Percentiles rank a stretch among this genome's conserved stretches.
Evolutionary conservation across 2,888 invertebrate genomes (phyloP).

Genomic region (Liposcelis brunnea): DNA sequence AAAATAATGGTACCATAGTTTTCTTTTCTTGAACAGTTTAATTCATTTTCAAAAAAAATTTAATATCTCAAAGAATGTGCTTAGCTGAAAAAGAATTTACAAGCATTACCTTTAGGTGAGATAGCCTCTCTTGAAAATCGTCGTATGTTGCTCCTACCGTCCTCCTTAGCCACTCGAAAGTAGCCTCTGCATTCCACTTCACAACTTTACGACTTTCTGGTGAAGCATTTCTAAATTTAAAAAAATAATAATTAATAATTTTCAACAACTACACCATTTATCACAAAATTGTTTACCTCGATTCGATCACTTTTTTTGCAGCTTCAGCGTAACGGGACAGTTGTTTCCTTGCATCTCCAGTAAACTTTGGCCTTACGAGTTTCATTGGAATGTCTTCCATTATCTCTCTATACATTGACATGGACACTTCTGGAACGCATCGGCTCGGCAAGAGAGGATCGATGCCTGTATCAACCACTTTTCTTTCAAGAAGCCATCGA

Average conservation of each 20-base stretch:
- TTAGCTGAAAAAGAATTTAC: no score
- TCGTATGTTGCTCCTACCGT: conserved; percentile 89
- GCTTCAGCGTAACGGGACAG: conserved; percentile 87
- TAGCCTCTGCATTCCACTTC: conserved; percentile 97
- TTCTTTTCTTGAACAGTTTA: no score
- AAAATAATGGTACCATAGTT: conserved; percentile 7
- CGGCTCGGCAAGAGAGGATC: conserved; percentile 85
- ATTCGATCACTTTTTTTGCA: conserved; percentile 92
- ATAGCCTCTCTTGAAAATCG: conserved; percentile 75
- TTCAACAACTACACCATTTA: neutral
- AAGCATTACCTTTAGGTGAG: conserved; percentile 53
- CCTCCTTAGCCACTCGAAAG: conserved; percentile 85
- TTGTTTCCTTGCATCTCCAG: conserved; percentile 89
- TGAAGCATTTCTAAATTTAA: conserved; percentile 52
- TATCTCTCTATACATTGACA: conserved; percentile 90
- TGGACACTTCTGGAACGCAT: conserved; percentile 82
- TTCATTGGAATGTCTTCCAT: conserved; percentile 97
- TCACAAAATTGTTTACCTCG: conserved; percentile 29
- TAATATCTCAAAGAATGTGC: no score
- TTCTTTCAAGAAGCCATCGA: conserved; percentile 90
- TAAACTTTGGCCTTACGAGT: conserved; percentile 85
- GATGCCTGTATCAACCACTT: conserved; percentile 73
- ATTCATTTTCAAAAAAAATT: conserved; percentile 8
- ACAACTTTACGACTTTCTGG: conserved; percentile 91
- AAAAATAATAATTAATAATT: conserved; percentile 2